A percentile compares a stretch with the other conserved stretches of the same genome.
phyloP scores from a whole-genome alignment of 30 jellyfish, hydroid and myxozoan species.

The Aurelia sp. region DNA sequence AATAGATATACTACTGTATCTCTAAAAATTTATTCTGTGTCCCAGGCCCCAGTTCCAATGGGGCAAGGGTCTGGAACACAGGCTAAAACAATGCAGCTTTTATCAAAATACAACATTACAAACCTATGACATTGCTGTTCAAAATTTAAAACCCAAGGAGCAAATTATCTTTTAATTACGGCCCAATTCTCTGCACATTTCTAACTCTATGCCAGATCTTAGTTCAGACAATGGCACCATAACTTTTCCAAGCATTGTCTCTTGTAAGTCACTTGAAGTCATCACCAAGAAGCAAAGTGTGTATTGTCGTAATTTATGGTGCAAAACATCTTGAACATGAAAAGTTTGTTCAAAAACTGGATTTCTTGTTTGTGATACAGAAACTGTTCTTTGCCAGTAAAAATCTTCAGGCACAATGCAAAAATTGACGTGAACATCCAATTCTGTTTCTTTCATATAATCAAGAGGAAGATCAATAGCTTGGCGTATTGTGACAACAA shows the following conservation, averaged over 20 bases:
- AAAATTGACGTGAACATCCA: slow-evolving; percentile 80
- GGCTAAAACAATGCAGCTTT: too few relatives aligned
- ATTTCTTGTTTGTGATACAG: slow-evolving; percentile 62
- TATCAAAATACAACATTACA: too few relatives aligned
- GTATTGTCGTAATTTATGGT: slow-evolving; percentile 89
- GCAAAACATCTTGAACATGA: slow-evolving; percentile 82
- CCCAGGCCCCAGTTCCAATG: too few relatives aligned
- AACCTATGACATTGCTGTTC: too few relatives aligned
- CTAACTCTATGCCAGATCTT: slow-evolving; percentile 77
- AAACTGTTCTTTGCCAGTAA: slow-evolving; percentile 82
- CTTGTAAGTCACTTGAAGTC: slow-evolving; percentile 71
- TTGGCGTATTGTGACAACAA: slow-evolving; percentile 56
- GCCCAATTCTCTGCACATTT: slow-evolving; percentile 75
- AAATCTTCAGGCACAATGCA: slow-evolving; percentile 97
- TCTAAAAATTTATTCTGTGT: too few relatives aligned
- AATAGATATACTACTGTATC: too few relatives aligned
- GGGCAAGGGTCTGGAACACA: too few relatives aligned
- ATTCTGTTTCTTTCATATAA: slow-evolving; percentile 29
- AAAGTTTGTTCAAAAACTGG: slow-evolving; percentile 84
- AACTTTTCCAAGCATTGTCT: slow-evolving; percentile 80
- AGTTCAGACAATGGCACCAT: slow-evolving; percentile 94
- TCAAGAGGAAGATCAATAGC: slow-evolving; percentile 72
- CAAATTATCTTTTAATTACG: too few relatives aligned
- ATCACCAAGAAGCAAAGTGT: slow-evolving; percentile 87
- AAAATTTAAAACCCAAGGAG: too few relatives aligned